Percentiles rank a stretch among this genome's conserved stretches.
Conservation (phyloP, 2,888 invertebrate species). For the Callyntrura guangdongensis region DNA sequence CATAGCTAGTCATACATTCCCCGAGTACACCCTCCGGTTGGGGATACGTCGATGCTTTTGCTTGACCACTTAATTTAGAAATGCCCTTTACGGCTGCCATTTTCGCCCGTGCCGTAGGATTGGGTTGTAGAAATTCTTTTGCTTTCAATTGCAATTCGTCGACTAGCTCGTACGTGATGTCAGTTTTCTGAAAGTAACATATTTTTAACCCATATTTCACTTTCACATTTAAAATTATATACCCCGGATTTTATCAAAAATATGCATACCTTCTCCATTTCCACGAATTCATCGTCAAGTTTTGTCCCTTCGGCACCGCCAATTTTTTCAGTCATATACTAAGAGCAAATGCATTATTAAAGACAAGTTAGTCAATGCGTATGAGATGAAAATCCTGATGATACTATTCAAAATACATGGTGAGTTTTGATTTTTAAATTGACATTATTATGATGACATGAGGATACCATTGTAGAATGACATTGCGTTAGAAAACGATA, state of each 20-base stretch:
- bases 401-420: too few relatives aligned
- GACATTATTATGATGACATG: too few relatives aligned
- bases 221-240: not conserved
- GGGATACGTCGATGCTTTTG: constrained; percentile 98
- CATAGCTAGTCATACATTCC: constrained; percentile 98
- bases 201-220: not conserved
- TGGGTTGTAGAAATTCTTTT: constrained; percentile 99
- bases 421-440: too few relatives aligned
- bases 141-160: constrained; percentile 98
- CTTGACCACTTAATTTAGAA: constrained; percentile 98
- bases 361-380: not conserved
- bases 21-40: constrained; percentile 99
- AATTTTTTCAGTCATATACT: constrained; percentile 99
- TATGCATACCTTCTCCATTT: constrained; percentile 96
- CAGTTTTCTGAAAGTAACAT: constrained; percentile 94
- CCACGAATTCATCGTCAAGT: constrained; percentile 98
- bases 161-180: constrained; percentile 98
- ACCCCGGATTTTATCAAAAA: not conserved
- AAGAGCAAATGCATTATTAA: constrained; percentile 86
- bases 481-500: too few relatives aligned
- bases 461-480: too few relatives aligned
- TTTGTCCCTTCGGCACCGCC: constrained; percentile 99
- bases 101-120: constrained; percentile 97
- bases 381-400: too few relatives aligned
- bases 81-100: constrained; percentile 98